Conservation (phyloP, 2,797 vertebrate genomes). For the Australoheros facetus region DNA sequence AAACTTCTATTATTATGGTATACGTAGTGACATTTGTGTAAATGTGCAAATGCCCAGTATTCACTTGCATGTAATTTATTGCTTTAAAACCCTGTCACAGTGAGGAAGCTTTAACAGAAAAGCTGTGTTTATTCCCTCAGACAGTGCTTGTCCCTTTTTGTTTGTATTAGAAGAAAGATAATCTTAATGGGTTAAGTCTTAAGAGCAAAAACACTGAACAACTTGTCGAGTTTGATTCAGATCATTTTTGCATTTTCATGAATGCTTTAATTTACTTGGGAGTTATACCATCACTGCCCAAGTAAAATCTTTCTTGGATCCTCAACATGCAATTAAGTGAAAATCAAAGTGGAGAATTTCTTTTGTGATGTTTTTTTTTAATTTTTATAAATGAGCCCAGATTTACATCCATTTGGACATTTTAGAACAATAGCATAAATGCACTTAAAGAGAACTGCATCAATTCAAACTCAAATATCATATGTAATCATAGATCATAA, state of each 20-base stretch:
- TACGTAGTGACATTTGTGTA: not conserved
- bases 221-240: conserved; percentile 33
- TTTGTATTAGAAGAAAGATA: conserved; percentile 63
- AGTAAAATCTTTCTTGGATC: not conserved
- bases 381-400: too few species aligned
- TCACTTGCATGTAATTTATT: conserved; percentile 67
- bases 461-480: conserved; percentile 41
- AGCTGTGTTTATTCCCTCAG: conserved; percentile 66
- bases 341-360: not conserved
- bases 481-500: conserved; percentile 71
- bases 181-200: conserved; percentile 67
- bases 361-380: too few species aligned
- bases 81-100: conserved; percentile 63
- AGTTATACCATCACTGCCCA: not conserved
- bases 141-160: conserved; percentile 67
- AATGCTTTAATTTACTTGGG: conserved; percentile 8
- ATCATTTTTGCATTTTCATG: conserved; percentile 35
- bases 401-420: not conserved
- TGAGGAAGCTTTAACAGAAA: conserved; percentile 66
- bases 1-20: not conserved
- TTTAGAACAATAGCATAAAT: not conserved
- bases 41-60: not conserved
- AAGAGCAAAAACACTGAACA: conserved; percentile 31
- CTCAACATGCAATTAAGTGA: not conserved
- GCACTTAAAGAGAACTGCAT: conserved; percentile 28